Evolutionary conservation across 2,888 invertebrate species (phyloP).

Genomic region (Carabus problematicus): DNA sequence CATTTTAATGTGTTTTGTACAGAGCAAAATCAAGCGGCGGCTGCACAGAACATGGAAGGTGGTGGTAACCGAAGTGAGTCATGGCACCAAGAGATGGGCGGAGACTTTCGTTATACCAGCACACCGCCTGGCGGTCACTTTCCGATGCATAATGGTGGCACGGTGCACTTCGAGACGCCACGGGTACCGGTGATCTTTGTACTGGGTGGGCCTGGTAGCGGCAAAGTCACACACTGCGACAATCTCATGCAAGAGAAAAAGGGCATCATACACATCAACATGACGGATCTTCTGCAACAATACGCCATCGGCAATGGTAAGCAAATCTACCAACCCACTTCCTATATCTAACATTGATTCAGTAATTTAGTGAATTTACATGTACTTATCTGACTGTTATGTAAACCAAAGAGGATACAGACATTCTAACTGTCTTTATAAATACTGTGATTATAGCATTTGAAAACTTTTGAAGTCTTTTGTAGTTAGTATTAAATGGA

Average conservation of each 20-base stretch:
- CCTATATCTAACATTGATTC: too few species aligned
- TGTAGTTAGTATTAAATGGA: too few species aligned
- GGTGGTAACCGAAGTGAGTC: slow-evolving; percentile 17
- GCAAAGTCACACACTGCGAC: slow-evolving; percentile 98
- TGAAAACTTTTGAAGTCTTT: too few species aligned
- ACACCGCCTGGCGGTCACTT: slow-evolving; percentile 75
- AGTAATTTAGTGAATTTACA: too few species aligned
- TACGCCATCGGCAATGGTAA: slow-evolving; percentile 88
- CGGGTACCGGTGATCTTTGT: slow-evolving; percentile 89
- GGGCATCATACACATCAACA: slow-evolving; percentile 87
- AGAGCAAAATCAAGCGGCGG: slow-evolving; percentile 33
- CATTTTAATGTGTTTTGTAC: background rate
- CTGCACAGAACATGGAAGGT: slow-evolving; percentile 19
- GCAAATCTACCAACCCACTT: slow-evolving; percentile 45
- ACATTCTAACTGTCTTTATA: background rate
- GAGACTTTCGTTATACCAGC: slow-evolving; percentile 58
- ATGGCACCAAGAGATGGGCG: slow-evolving; percentile 28
- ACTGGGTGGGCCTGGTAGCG: slow-evolving; percentile 94
- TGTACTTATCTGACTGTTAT: too few species aligned
- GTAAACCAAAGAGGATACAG: too few species aligned
- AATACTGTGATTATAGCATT: too few species aligned
- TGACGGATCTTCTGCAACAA: slow-evolving; percentile 89
- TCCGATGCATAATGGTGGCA: slow-evolving; percentile 80
- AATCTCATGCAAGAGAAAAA: slow-evolving; percentile 86
- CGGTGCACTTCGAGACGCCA: slow-evolving; percentile 84